Percentiles rank a stretch among this genome's conserved stretches.
phyloP scores from a whole-genome alignment of 1,140 invertebrate species.

The Cataglyphis hispanica region DNA sequence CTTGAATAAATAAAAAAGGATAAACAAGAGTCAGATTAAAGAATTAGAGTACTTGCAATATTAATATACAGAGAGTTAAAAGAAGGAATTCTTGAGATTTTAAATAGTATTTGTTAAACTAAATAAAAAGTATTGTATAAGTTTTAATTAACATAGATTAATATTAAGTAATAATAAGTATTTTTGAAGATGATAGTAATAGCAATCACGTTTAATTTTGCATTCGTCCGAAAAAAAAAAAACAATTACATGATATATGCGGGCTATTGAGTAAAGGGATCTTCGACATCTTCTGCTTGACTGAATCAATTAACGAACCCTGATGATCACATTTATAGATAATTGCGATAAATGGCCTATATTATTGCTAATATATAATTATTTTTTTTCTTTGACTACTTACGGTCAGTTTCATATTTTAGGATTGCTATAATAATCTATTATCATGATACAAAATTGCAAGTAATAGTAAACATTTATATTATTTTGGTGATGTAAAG shows the following conservation, averaged over 20 bases:
- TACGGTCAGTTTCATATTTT: neutral
- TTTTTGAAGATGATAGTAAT: neutral
- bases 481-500: too few species aligned
- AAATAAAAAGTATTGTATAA: neutral
- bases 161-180: neutral
- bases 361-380: neutral
- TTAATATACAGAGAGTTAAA: neutral
- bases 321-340: neutral
- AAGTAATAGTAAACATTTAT: neutral
- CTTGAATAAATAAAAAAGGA: conserved; percentile 26
- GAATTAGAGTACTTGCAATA: neutral
- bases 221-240: neutral
- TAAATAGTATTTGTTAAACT: neutral
- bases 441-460: neutral
- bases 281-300: conserved; percentile 12
- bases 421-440: neutral
- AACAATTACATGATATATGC: neutral
- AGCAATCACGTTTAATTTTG: neutral
- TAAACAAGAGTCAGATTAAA: conserved; percentile 16
- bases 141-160: neutral
- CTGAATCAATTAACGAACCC: conserved; percentile 36
- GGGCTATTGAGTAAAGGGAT: neutral
- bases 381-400: neutral
- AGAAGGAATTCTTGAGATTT: neutral
- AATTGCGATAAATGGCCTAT: neutral